Conservation (phyloP, 2,797 vertebrate genomes). For the Acanthurus tractus region DNA sequence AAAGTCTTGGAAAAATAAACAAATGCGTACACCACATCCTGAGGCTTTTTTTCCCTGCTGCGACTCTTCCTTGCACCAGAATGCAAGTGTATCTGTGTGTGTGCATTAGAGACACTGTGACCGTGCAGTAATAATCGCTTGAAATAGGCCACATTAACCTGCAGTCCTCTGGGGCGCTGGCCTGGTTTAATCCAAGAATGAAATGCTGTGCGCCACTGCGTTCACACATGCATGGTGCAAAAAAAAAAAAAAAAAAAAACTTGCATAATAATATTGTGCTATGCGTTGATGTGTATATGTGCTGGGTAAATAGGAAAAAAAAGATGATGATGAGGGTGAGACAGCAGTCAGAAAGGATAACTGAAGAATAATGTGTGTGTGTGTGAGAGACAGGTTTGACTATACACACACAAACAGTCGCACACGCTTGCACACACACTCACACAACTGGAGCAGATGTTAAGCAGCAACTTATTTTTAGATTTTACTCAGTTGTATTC, state of each 20-base stretch:
- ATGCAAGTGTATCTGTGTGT: slow-evolving; percentile 45
- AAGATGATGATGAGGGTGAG: background rate
- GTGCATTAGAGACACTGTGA: slow-evolving; percentile 65
- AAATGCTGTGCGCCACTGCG: slow-evolving; percentile 47
- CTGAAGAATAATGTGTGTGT: background rate
- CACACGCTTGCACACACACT: background rate
- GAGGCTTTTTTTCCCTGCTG: slow-evolving; percentile 30
- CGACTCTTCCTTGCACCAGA: slow-evolving; percentile 30
- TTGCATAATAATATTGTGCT: background rate
- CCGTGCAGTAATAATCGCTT: slow-evolving; percentile 78
- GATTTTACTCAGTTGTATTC: slow-evolving; percentile 2
- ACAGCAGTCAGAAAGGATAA: background rate
- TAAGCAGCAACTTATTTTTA: slow-evolving; percentile 8
- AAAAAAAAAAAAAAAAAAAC: too few relatives aligned
- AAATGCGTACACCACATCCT: slow-evolving; percentile 39
- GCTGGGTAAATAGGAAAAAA: slow-evolving; percentile 6
- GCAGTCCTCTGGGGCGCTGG: slow-evolving; percentile 78
- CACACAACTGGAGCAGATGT: slow-evolving; percentile 11
- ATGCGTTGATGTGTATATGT: slow-evolving; percentile 3
- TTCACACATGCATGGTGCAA: slow-evolving; percentile 46
- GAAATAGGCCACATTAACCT: slow-evolving; percentile 85
- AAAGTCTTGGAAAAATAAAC: slow-evolving; percentile 41
- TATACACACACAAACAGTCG: slow-evolving; percentile 1
- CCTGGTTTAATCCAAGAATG: slow-evolving; percentile 79
- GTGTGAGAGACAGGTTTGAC: background rate